Conservation (phyloP, 2,797 vertebrate genomes). For the Danio kyathit region DNA sequence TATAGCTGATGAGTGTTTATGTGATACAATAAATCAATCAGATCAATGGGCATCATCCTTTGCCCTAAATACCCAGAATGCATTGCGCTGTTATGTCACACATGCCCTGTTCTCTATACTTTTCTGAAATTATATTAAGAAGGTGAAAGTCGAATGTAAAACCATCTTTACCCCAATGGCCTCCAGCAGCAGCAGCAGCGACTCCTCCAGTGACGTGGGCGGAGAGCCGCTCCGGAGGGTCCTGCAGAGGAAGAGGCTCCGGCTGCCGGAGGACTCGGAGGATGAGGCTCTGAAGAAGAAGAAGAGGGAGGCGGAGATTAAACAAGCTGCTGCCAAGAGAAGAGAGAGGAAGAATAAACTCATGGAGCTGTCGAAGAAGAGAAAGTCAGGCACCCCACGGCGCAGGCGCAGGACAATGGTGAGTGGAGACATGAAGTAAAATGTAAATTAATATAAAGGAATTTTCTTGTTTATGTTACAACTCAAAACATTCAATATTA, state of each 20-base stretch:
- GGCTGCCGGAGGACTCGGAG: constrained; percentile 56
- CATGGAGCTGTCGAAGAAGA: constrained; percentile 54
- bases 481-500: no score
- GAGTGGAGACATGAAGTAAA: neutral
- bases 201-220: constrained; percentile 57
- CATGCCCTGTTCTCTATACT: no score
- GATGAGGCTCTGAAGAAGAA: constrained; percentile 52
- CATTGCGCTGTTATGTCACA: no score
- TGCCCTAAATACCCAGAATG: no score
- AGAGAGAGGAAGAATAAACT: constrained; percentile 59
- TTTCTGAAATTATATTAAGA: no score
- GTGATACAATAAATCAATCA: no score
- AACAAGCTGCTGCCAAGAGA: constrained; percentile 54
- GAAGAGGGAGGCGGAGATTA: constrained; percentile 41
- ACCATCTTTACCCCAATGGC: no score
- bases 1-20: no score
- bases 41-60: no score
- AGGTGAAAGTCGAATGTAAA: no score
- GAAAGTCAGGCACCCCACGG: constrained; percentile 37
- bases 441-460: no score
- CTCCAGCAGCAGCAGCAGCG: neutral
- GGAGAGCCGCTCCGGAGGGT: constrained; percentile 53
- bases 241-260: constrained; percentile 48
- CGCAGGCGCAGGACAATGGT: constrained; percentile 59
- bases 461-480: no score